A percentile compares a stretch with the other conserved stretches of the same genome.
Conservation (phyloP, 2,888 invertebrate genomes). For the Ceriagrion tenellum region DNA sequence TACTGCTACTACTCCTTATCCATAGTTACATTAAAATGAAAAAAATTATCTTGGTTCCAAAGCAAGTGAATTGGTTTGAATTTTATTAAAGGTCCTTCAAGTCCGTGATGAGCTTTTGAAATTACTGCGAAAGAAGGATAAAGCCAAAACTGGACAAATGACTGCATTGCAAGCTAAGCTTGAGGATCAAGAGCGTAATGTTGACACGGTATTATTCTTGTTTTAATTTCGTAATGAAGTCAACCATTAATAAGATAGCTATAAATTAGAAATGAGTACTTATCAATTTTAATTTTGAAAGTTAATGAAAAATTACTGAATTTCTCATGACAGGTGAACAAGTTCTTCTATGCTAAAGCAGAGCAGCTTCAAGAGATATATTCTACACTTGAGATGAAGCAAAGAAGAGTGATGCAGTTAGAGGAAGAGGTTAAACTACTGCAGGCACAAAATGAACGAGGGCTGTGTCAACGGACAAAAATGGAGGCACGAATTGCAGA, state of each 20-base stretch:
- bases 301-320: not conserved
- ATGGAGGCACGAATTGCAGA: slow-evolving; percentile 82
- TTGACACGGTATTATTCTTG: not conserved
- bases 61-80: not conserved
- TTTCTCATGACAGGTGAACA: slow-evolving; percentile 78
- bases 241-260: not conserved
- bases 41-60: not conserved
- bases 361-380: slow-evolving; percentile 81
- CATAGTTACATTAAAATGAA: not conserved
- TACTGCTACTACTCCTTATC: not conserved
- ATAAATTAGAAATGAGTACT: not conserved
- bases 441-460: slow-evolving; percentile 81
- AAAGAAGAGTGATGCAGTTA: slow-evolving; percentile 80
- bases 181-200: slow-evolving; percentile 55
- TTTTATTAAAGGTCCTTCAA: slow-evolving; percentile 79
- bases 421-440: slow-evolving; percentile 81
- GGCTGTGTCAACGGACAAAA: slow-evolving; percentile 82
- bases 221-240: not conserved
- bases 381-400: slow-evolving; percentile 80
- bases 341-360: slow-evolving; percentile 80
- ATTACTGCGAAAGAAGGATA: slow-evolving; percentile 81
- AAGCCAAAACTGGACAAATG: slow-evolving; percentile 76
- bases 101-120: slow-evolving; percentile 82
- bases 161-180: slow-evolving; percentile 70
- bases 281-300: not conserved